These are phyloP conservation scores for Thymelicus lineola DNA, from an alignment of 2,888 invertebrate species.

Conservation along the genomic window DNA sequence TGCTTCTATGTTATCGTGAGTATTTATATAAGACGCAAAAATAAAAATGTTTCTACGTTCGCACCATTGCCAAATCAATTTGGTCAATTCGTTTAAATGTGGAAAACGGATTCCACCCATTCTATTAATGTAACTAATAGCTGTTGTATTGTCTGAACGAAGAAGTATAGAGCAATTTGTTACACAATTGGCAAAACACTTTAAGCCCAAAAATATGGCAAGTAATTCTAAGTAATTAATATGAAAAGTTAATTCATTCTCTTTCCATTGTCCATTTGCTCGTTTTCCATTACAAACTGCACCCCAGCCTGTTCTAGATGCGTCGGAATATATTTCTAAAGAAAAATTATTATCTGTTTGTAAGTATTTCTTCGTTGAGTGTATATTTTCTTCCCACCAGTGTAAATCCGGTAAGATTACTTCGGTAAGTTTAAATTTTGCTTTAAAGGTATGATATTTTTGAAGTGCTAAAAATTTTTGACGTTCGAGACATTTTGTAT, in stretches of 20 bases:
- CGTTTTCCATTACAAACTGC: constrained; percentile 8
- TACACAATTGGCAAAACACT: constrained; percentile 16
- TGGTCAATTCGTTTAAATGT: constrained; percentile 37
- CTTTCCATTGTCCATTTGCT: neutral
- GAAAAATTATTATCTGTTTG: constrained; percentile 23
- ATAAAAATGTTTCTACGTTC: constrained; percentile 46
- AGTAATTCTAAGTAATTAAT: constrained; percentile 38
- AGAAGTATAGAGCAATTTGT: constrained; percentile 32
- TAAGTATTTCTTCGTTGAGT: neutral
- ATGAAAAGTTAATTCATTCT: constrained; percentile 16
- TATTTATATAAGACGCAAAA: constrained; percentile 53
- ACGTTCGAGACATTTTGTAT: constrained; percentile 40
- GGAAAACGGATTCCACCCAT: constrained; percentile 24
- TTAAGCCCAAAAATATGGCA: constrained; percentile 24
- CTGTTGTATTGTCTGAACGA: constrained; percentile 37
- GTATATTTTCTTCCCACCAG: constrained; percentile 13
- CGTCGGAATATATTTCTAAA: constrained; percentile 26
- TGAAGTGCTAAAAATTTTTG: constrained; percentile 35
- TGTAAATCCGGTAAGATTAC: constrained; percentile 8
- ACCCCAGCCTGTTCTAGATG: constrained; percentile 14
- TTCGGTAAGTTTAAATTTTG: neutral
- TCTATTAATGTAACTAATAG: constrained; percentile 37
- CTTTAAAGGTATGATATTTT: constrained; percentile 22
- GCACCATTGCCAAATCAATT: constrained; percentile 47
- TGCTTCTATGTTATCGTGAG: constrained; percentile 49